Conservation (phyloP, 2,113 vertebrate species). For the Microcebus griseorufus region DNA sequence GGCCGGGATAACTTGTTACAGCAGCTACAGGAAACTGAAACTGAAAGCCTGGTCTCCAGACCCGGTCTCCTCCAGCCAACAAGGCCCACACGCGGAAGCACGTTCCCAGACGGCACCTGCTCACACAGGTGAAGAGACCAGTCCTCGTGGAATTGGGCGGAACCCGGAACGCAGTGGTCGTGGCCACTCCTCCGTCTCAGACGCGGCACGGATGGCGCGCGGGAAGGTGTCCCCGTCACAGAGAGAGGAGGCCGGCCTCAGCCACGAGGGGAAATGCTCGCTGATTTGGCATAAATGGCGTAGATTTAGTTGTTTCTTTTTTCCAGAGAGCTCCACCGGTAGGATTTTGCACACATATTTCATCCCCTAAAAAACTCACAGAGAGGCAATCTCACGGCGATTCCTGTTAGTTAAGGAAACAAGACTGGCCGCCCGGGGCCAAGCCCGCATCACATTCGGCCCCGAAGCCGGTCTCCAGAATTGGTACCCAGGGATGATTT, state of each 20-base stretch:
- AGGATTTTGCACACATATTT: not conserved
- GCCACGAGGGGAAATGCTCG: too few species aligned
- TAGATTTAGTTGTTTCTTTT: too few species aligned
- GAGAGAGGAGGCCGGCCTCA: accelerated
- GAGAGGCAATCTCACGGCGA: not conserved
- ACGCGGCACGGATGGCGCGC: accelerated
- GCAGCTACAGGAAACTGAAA: not conserved
- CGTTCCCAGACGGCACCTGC: not conserved
- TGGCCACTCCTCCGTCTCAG: accelerated
- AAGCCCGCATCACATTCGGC: not conserved
- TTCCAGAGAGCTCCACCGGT: not conserved
- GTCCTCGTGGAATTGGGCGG: accelerated
- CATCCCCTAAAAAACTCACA: not conserved
- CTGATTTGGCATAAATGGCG: not conserved
- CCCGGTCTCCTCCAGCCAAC: accelerated
- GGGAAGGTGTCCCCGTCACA: accelerated
- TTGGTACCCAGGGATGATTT: not conserved
- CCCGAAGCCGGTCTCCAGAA: not conserved
- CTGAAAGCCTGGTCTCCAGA: not conserved
- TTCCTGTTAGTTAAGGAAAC: conserved; percentile 30
- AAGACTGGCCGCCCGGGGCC: not conserved
- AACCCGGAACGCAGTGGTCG: too few species aligned
- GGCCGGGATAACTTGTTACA: too few species aligned
- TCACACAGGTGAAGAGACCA: not conserved
- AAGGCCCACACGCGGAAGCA: too few species aligned